Percentiles rank a stretch among this genome's conserved stretches.
Evolutionary conservation across 2,888 invertebrate genomes (phyloP).

Genomic region (Camponotus fellah): DNA sequence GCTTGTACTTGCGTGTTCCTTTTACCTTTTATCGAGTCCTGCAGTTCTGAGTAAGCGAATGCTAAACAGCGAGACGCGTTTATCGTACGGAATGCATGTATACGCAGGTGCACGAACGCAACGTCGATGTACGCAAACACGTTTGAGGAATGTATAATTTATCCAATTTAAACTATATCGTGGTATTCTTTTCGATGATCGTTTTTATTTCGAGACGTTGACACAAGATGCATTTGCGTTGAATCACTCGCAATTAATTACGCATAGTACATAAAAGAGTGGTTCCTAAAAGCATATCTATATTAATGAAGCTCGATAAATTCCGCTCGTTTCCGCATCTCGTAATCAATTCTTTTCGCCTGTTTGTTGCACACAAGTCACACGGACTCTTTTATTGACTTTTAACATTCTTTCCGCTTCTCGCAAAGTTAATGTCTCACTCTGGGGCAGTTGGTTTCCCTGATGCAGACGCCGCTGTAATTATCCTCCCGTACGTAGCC

Average conservation of each 20-base stretch:
- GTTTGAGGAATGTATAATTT: constrained; percentile 51
- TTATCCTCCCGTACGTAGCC: constrained; percentile 69
- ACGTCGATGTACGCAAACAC: constrained; percentile 41
- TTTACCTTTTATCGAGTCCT: constrained; percentile 23
- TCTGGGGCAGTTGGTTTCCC: constrained; percentile 62
- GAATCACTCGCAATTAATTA: constrained; percentile 26
- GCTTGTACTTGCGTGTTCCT: constrained; percentile 1
- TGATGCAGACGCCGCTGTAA: constrained; percentile 57
- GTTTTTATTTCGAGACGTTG: constrained; percentile 34
- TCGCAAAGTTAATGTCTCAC: constrained; percentile 49
- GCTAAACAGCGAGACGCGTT: constrained; percentile 36
- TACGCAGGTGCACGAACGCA: constrained; percentile 46
- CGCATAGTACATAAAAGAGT: not conserved
- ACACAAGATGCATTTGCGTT: constrained; percentile 36
- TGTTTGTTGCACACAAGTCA: not conserved
- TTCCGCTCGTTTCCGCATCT: not conserved
- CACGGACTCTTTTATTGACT: not conserved
- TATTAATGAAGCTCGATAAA: not conserved
- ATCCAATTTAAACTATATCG: constrained; percentile 47
- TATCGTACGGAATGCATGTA: constrained; percentile 40
- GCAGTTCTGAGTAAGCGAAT: constrained; percentile 26
- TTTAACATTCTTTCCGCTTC: not conserved
- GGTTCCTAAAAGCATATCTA: not conserved
- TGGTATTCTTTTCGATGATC: constrained; percentile 18
- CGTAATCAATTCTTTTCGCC: not conserved